Evolutionary conservation across 2,888 invertebrate genomes (phyloP).

Genomic region (Eupithecia dodoneata): DNA sequence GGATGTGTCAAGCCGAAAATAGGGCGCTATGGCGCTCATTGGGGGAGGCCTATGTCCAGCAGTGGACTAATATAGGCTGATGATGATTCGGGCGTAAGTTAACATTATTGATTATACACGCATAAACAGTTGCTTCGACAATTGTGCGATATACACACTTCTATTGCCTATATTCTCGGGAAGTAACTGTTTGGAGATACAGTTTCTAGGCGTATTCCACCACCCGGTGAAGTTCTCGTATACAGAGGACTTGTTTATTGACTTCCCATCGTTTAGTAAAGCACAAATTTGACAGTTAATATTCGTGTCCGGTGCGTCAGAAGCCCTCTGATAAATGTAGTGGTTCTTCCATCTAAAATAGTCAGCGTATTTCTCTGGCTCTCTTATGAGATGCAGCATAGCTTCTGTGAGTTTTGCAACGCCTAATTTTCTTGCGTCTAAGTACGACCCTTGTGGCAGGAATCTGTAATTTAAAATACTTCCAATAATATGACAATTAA

Average conservation of each 20-base stretch:
- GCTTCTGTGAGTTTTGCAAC: constrained; percentile 54
- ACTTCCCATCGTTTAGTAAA: constrained; percentile 60
- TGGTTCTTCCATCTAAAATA: constrained; percentile 73
- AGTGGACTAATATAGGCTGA: too few species aligned
- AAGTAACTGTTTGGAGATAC: constrained; percentile 19
- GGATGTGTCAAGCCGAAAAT: too few species aligned
- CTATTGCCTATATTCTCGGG: background rate
- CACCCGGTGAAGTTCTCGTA: constrained; percentile 62
- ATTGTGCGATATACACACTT: background rate
- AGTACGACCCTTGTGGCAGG: constrained; percentile 69
- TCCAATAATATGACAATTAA: background rate
- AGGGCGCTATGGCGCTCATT: too few species aligned
- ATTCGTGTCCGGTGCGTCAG: constrained; percentile 61
- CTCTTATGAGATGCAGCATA: constrained; percentile 62
- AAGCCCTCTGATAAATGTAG: constrained; percentile 62
- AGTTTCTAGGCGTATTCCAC: constrained; percentile 61
- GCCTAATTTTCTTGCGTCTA: constrained; percentile 63
- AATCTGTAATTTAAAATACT: constrained; percentile 60
- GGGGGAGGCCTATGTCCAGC: too few species aligned
- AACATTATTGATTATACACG: background rate
- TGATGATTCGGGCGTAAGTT: too few species aligned
- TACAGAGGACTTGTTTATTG: constrained; percentile 53
- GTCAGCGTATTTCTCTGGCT: constrained; percentile 60
- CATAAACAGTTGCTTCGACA: background rate
- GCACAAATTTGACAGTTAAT: constrained; percentile 72